phyloP scores from a whole-genome alignment of 2,113 vertebrate genomes.

The Dipodomys merriami region DNA sequence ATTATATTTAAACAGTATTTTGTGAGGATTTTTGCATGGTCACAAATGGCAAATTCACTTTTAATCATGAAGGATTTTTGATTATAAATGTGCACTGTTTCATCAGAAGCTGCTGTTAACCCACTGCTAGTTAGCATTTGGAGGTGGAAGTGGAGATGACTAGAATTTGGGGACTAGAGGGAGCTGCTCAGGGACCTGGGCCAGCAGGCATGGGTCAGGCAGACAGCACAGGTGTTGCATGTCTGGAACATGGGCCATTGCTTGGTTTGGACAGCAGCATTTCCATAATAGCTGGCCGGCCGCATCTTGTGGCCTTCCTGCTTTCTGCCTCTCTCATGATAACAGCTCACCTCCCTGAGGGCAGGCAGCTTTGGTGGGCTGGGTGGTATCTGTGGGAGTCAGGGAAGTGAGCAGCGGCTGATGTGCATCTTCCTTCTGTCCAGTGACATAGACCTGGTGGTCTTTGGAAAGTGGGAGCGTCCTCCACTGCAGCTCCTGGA shows the following conservation, averaged over 20 bases:
- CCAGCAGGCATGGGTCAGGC: background rate
- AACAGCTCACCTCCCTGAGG: background rate
- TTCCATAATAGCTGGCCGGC: background rate
- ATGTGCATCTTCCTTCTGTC: slow-evolving; percentile 14
- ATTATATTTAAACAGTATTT: background rate
- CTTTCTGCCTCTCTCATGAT: background rate
- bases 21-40: background rate
- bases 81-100: background rate
- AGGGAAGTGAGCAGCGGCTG: background rate
- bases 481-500: slow-evolving; percentile 95
- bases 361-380: rapidly evolving
- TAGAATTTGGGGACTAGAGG: background rate
- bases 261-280: rapidly evolving
- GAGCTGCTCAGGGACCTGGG: background rate
- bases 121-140: background rate
- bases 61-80: background rate
- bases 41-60: background rate
- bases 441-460: slow-evolving; percentile 98
- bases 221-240: rapidly evolving
- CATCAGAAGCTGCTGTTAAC: background rate
- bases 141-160: background rate
- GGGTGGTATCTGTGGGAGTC: rapidly evolving
- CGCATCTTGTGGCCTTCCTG: background rate
- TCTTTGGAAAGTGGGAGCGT: slow-evolving; percentile 97
- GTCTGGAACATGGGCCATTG: rapidly evolving